Conservation (phyloP, 2,113 vertebrate genomes). For the Rhynchomys soricoides region DNA sequence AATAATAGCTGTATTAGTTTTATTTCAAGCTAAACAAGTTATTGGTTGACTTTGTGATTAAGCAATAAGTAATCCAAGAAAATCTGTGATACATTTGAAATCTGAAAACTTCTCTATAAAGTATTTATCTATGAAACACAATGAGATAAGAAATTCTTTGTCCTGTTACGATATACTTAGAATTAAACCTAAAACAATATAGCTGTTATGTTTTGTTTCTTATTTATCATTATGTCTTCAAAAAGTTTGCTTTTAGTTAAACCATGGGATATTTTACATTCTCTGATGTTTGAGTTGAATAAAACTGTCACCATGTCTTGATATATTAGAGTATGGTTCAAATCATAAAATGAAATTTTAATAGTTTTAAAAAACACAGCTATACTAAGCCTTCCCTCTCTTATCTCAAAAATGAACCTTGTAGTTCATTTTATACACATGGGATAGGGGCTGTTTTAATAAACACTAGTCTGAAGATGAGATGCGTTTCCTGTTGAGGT, state of each 20-base stretch:
- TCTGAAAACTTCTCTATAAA: slow-evolving; percentile 58
- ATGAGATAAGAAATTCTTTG: background rate
- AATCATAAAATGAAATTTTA: slow-evolving; percentile 16
- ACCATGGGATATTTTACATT: background rate
- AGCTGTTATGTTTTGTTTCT: background rate
- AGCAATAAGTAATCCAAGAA: slow-evolving; percentile 68
- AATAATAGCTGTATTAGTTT: slow-evolving; percentile 64
- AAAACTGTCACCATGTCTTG: background rate
- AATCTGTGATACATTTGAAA: slow-evolving; percentile 74
- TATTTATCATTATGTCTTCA: background rate
- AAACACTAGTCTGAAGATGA: slow-evolving; percentile 43
- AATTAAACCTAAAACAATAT: background rate
- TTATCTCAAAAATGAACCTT: background rate
- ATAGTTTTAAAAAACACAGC: background rate
- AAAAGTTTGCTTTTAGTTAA: slow-evolving; percentile 28
- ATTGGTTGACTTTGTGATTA: slow-evolving; percentile 71
- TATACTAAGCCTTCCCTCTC: background rate
- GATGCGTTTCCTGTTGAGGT: slow-evolving; percentile 4
- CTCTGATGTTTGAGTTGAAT: background rate
- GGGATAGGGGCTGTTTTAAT: background rate
- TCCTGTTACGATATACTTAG: background rate
- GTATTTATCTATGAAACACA: slow-evolving; percentile 55
- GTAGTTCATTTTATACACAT: background rate
- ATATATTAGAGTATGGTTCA: background rate
- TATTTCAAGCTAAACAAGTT: slow-evolving; percentile 66